Conservation (phyloP, 2,797 vertebrate species). For the Carduelis carduelis region DNA sequence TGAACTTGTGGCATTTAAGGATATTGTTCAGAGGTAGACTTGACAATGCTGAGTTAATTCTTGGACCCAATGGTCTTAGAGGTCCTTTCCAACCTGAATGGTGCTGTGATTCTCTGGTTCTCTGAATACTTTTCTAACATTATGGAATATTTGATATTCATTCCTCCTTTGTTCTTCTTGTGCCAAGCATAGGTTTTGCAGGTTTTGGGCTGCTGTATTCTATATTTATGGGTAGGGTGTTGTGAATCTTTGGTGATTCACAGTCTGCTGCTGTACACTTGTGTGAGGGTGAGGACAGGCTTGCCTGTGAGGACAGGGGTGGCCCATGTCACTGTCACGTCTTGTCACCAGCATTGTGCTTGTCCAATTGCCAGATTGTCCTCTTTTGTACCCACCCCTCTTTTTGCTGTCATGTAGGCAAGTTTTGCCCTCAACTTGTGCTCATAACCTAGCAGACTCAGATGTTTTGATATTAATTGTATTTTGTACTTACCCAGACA, state of each 20-base stretch:
- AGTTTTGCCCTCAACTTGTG: background rate
- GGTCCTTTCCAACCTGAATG: background rate
- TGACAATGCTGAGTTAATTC: background rate
- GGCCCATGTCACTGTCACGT: background rate
- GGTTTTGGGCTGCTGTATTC: background rate
- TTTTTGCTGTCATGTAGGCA: background rate
- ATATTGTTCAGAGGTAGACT: background rate
- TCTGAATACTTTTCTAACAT: background rate
- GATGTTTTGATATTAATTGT: background rate
- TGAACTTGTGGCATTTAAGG: background rate
- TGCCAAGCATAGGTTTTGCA: background rate
- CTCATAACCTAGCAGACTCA: background rate
- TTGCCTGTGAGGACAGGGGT: background rate
- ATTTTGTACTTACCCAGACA: background rate
- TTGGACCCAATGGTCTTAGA: background rate
- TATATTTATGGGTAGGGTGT: background rate
- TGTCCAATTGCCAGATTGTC: background rate
- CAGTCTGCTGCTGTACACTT: background rate
- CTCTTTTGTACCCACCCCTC: rapidly evolving
- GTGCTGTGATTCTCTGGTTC: background rate
- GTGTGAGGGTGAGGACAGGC: background rate
- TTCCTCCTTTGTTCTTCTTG: background rate
- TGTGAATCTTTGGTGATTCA: background rate
- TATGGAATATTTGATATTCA: background rate
- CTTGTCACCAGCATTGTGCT: background rate